A percentile compares a stretch with the other conserved stretches of the same genome.
These are phyloP conservation scores for Aspidiotus rigidus DNA, from an alignment of 2,888 invertebrate genomes.

Conservation along the genomic window DNA sequence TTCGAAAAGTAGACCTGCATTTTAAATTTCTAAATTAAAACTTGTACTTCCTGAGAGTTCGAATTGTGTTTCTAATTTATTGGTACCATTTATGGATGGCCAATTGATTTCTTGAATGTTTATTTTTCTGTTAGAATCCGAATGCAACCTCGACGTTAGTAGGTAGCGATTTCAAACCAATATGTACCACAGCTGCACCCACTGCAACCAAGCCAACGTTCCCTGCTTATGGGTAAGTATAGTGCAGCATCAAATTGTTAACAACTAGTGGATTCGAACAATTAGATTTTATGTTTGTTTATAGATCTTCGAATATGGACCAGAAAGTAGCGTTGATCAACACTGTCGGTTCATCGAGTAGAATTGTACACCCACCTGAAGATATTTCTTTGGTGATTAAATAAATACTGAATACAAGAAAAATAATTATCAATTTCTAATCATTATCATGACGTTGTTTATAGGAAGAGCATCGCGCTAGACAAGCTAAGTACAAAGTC, in stretches of 20 bases:
- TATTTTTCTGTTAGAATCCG: background rate
- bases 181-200: slow-evolving; percentile 44
- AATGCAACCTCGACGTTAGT: slow-evolving; percentile 46
- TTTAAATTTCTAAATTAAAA: no score
- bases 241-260: background rate
- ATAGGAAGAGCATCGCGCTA: slow-evolving; percentile 69
- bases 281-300: background rate
- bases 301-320: slow-evolving; percentile 23
- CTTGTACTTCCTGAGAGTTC: no score
- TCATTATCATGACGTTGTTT: slow-evolving; percentile 32
- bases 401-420: background rate
- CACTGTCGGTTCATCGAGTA: slow-evolving; percentile 73
- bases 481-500: slow-evolving; percentile 57
- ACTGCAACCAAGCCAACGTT: slow-evolving; percentile 33
- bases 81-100: no score
- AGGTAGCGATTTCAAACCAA: slow-evolving; percentile 54
- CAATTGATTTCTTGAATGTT: no score
- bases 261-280: no score
- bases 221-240: slow-evolving; percentile 35
- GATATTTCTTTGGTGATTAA: slow-evolving; percentile 62
- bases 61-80: no score
- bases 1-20: no score
- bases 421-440: background rate
- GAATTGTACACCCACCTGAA: slow-evolving; percentile 88
- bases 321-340: slow-evolving; percentile 51